phyloP scores from a whole-genome alignment of 2,113 vertebrate species.

The Callipepla californica region DNA sequence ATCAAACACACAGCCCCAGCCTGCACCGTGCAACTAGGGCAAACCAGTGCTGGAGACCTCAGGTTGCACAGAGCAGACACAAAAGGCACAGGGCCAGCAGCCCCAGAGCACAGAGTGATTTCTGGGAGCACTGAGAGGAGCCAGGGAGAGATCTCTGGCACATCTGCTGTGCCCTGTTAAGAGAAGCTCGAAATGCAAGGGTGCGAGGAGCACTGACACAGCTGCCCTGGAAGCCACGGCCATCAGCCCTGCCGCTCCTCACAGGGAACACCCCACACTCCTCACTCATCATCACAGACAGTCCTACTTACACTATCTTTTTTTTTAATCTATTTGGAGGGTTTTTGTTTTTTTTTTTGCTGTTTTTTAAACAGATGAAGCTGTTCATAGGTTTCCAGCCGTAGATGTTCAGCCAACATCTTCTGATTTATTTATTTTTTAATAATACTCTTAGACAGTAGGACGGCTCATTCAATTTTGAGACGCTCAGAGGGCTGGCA shows the following conservation, averaged over 20 bases:
- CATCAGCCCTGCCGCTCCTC: neutral
- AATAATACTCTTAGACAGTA: too few relatives aligned
- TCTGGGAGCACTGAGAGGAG: neutral
- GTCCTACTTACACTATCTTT: neutral
- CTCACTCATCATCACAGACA: fast-evolving
- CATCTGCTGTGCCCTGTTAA: fast-evolving
- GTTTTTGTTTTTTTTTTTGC: too few relatives aligned
- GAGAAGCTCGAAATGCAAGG: neutral
- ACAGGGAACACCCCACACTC: neutral
- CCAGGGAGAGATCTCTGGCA: neutral
- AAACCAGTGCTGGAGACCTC: neutral
- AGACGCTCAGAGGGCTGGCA: neutral
- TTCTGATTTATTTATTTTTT: neutral
- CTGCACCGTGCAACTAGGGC: neutral
- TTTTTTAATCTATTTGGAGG: neutral
- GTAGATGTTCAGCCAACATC: neutral
- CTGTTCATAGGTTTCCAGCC: neutral
- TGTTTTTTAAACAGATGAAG: neutral
- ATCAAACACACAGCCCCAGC: slow-evolving; percentile 11
- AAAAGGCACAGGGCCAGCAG: neutral
- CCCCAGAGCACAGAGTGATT: neutral
- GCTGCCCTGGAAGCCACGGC: fast-evolving
- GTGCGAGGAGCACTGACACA: neutral
- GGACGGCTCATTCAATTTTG: neutral
- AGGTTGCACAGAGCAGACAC: too few relatives aligned